phyloP scores from a whole-genome alignment of 2,888 invertebrate genomes.

The Zootermopsis nevadensis region DNA sequence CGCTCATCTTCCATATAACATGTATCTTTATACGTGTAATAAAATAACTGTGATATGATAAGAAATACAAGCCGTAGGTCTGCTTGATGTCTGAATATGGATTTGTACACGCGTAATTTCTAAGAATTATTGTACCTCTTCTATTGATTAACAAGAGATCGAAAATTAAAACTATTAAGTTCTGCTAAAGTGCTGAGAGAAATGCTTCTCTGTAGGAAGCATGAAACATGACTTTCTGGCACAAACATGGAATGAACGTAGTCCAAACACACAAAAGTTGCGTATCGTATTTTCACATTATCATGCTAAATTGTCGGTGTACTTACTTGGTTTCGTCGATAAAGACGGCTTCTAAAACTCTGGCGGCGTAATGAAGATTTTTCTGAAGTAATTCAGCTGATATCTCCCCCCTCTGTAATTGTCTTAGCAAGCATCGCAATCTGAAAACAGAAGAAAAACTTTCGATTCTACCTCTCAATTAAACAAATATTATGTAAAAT shows the following conservation, averaged over 20 bases:
- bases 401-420: slow-evolving; percentile 88
- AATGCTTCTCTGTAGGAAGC: background rate
- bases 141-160: background rate
- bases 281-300: background rate
- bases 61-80: background rate
- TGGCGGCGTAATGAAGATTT: slow-evolving; percentile 93
- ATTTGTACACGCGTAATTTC: background rate
- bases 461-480: too few relatives aligned
- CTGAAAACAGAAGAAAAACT: slow-evolving; percentile 67
- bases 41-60: background rate
- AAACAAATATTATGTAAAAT: too few relatives aligned
- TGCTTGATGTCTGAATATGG: background rate
- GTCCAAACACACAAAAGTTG: too few relatives aligned
- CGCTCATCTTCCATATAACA: too few relatives aligned
- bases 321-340: slow-evolving; percentile 94
- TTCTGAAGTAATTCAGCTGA: slow-evolving; percentile 89
- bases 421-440: slow-evolving; percentile 89
- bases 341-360: slow-evolving; percentile 92
- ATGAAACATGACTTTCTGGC: background rate
- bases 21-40: background rate
- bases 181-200: background rate
- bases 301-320: slow-evolving; percentile 48
- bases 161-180: background rate
- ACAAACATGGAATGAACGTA: background rate
- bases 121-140: background rate